A percentile compares a stretch with the other conserved stretches of the same genome.
These are phyloP conservation scores for Lophura nycthemera DNA, from an alignment of 2,113 vertebrate species.

Conservation along the genomic window DNA sequence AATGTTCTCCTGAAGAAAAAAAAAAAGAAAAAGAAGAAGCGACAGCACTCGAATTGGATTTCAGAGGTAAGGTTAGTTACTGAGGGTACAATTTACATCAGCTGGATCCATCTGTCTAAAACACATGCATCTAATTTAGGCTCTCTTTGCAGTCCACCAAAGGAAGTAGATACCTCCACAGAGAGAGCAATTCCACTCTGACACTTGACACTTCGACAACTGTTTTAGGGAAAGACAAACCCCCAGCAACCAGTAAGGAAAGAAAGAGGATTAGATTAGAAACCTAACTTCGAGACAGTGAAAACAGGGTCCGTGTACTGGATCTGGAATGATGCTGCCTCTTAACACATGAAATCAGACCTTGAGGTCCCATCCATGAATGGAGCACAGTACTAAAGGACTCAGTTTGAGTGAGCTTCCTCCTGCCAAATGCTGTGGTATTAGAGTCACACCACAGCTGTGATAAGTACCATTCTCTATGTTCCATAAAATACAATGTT, in stretches of 20 bases:
- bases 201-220: neutral
- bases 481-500: neutral
- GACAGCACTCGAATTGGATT: conserved; percentile 22
- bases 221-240: neutral
- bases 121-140: neutral
- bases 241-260: neutral
- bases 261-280: neutral
- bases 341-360: neutral
- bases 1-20: conserved; percentile 25
- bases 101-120: conserved; percentile 16
- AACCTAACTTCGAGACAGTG: neutral
- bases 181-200: neutral
- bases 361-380: neutral
- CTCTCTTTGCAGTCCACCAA: neutral
- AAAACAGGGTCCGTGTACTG: neutral
- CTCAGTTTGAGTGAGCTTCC: neutral
- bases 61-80: conserved; percentile 35
- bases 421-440: fast-evolving
- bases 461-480: neutral
- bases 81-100: neutral
- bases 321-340: neutral
- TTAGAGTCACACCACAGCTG: neutral
- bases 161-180: neutral
- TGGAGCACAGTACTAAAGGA: neutral
- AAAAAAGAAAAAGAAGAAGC: neutral